These are phyloP conservation scores for Leptinotarsa undecemlineata DNA, from an alignment of 1,140 invertebrate genomes.

Conservation along the genomic window DNA sequence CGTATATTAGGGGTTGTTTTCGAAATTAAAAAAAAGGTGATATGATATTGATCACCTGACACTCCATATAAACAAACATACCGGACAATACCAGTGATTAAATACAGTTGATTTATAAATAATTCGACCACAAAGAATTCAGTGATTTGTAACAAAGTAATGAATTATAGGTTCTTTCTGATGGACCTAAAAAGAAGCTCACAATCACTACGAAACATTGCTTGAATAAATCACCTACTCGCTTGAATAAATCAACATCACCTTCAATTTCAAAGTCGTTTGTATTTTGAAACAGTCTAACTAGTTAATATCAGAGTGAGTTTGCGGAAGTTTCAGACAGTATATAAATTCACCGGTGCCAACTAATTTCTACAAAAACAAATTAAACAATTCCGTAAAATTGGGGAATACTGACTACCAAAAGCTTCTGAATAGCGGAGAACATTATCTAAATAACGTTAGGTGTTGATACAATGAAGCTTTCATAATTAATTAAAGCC, in stretches of 20 bases:
- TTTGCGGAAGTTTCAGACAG: slow-evolving; percentile 36
- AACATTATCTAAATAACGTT: slow-evolving; percentile 50
- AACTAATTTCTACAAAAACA: slow-evolving; percentile 45
- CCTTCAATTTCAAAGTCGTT: slow-evolving; percentile 19
- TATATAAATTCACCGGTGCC: slow-evolving; percentile 37
- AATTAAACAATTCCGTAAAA: slow-evolving; percentile 44
- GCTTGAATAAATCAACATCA: slow-evolving; percentile 22
- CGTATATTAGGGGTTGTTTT: too few relatives aligned
- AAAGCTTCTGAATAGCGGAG: slow-evolving; percentile 29
- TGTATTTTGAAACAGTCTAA: slow-evolving; percentile 16
- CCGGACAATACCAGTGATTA: too few relatives aligned
- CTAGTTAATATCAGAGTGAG: slow-evolving; percentile 35
- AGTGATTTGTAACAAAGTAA: not conserved
- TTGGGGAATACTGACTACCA: slow-evolving; percentile 34
- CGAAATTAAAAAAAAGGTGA: too few relatives aligned
- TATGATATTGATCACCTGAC: too few relatives aligned
- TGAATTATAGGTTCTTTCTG: not conserved
- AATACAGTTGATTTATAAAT: not conserved
- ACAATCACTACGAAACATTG: not conserved
- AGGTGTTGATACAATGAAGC: slow-evolving; percentile 52
- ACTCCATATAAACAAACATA: too few relatives aligned
- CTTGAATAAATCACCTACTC: slow-evolving; percentile 16
- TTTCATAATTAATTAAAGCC: slow-evolving; percentile 54
- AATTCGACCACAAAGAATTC: not conserved
- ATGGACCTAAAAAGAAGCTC: not conserved